These are phyloP conservation scores for Pungitius pungitius DNA, from an alignment of 2,113 vertebrate genomes.

Conservation along the genomic window DNA sequence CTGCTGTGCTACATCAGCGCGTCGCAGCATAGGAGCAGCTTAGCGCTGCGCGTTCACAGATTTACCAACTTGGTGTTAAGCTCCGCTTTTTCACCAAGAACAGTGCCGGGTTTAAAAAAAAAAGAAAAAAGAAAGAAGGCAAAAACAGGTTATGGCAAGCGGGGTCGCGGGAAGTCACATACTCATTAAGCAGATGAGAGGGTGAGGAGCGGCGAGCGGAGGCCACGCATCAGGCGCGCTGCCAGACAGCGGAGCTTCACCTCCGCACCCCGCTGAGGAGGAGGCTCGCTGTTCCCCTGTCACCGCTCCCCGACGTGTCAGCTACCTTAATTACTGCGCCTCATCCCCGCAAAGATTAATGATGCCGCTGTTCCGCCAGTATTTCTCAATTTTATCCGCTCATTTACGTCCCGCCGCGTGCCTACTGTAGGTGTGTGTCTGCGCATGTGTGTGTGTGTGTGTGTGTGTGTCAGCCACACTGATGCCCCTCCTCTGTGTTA, in stretches of 20 bases:
- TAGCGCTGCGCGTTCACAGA: constrained; percentile 15
- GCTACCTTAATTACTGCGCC: constrained; percentile 71
- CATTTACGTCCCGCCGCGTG: constrained; percentile 58
- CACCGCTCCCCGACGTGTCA: constrained; percentile 66
- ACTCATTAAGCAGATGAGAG: constrained; percentile 5
- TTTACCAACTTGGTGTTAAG: constrained; percentile 10
- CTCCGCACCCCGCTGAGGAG: constrained; percentile 62
- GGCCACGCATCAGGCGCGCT: constrained; percentile 35
- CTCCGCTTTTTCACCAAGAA: constrained; percentile 15
- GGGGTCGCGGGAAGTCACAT: constrained; percentile 14
- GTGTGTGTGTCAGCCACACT: neutral
- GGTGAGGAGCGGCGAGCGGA: constrained; percentile 15
- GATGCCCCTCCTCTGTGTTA: neutral
- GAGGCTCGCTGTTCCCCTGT: constrained; percentile 58
- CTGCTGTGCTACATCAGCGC: constrained; percentile 8
- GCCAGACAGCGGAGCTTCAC: constrained; percentile 57
- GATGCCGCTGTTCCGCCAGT: constrained; percentile 45
- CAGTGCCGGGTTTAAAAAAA: too few species aligned
- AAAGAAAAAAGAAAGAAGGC: too few species aligned
- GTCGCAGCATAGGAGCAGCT: neutral
- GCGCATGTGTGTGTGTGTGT: constrained; percentile 6
- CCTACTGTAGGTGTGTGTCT: constrained; percentile 22
- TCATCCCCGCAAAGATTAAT: constrained; percentile 74
- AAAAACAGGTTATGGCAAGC: constrained; percentile 2
- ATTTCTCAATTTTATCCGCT: constrained; percentile 67